These are phyloP conservation scores for Oreochromis niloticus DNA, from an alignment of 2,113 vertebrate species.

Conservation along the genomic window DNA sequence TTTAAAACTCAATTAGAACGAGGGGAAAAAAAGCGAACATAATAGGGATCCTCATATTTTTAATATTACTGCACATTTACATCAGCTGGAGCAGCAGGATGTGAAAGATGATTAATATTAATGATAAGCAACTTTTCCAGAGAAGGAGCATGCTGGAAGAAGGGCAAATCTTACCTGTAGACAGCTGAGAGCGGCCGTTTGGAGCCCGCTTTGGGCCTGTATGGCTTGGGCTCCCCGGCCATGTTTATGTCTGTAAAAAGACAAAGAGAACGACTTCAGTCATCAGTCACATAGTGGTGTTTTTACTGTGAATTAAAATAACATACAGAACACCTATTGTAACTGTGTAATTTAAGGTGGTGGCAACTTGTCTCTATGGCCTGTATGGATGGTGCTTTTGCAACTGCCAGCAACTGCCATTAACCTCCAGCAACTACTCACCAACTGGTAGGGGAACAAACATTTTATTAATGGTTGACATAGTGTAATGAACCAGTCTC, in stretches of 20 bases:
- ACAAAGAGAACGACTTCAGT: neutral
- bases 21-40: neutral
- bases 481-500: neutral
- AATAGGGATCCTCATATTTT: neutral
- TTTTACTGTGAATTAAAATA: neutral
- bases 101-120: neutral
- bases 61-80: slow-evolving; percentile 1
- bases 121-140: neutral
- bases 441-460: neutral
- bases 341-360: neutral
- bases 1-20: slow-evolving; percentile 1
- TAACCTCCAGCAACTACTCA: neutral
- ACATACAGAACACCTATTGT: neutral
- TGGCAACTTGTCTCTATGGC: neutral
- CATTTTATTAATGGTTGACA: neutral
- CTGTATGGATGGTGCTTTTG: neutral
- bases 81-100: neutral
- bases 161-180: slow-evolving; percentile 72
- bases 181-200: slow-evolving; percentile 92
- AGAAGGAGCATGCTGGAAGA: neutral
- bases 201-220: slow-evolving; percentile 91
- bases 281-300: neutral
- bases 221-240: slow-evolving; percentile 97
- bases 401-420: neutral
- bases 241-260: slow-evolving; percentile 90